Conservation (phyloP, 2,797 vertebrate genomes). For the Pangasius sanitwongsei region DNA sequence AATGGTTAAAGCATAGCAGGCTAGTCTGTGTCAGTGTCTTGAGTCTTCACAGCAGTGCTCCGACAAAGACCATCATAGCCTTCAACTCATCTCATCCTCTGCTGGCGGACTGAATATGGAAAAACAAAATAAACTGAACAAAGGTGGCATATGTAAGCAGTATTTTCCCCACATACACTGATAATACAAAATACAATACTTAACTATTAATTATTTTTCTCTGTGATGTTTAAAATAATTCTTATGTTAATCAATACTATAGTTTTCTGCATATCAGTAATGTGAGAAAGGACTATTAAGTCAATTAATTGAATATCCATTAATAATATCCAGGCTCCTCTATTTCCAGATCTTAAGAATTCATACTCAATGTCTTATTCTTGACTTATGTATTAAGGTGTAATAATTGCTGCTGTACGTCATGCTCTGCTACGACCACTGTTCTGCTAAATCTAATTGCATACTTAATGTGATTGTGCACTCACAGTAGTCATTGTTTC, state of each 20-base stretch:
- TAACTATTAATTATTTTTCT: not conserved
- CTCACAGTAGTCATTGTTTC: constrained; percentile 92
- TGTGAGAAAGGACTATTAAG: not conserved
- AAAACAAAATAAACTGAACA: constrained; percentile 10
- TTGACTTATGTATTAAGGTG: not conserved
- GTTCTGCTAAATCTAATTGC: not conserved
- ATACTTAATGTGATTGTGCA: constrained; percentile 35
- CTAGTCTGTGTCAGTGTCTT: constrained; percentile 15
- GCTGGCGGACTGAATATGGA: constrained; percentile 75
- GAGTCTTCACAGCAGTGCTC: constrained; percentile 3
- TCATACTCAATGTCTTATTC: not conserved
- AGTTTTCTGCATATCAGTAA: not conserved
- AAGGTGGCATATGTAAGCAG: not conserved
- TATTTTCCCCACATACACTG: not conserved
- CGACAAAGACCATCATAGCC: not conserved
- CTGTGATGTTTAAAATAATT: not conserved
- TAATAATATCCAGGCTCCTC: not conserved
- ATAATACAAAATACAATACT: not conserved
- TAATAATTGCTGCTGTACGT: not conserved
- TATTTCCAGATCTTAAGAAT: not conserved
- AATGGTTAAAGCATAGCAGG: constrained; percentile 38
- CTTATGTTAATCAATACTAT: not conserved
- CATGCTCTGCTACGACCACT: not conserved
- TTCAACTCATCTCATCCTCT: constrained; percentile 76
- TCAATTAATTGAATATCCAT: not conserved